Conservation (phyloP, 2,797 vertebrate species). For the Mycteria americana region DNA sequence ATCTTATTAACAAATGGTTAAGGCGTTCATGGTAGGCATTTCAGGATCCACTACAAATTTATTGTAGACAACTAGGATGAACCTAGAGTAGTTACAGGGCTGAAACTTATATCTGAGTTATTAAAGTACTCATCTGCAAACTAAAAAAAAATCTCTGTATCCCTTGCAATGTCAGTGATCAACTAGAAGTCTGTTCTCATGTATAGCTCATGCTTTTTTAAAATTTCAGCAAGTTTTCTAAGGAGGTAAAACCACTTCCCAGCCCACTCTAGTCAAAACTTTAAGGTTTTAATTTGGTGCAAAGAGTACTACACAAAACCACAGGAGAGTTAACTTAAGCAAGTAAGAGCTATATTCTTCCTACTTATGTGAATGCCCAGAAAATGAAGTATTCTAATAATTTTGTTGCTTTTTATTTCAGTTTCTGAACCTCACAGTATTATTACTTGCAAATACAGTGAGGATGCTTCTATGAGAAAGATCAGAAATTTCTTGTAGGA, state of each 20-base stretch:
- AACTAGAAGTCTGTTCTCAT: background rate
- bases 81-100: background rate
- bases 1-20: background rate
- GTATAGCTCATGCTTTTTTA: background rate
- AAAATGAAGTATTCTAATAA: background rate
- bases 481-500: background rate
- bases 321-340: background rate
- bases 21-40: background rate
- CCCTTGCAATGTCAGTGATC: background rate
- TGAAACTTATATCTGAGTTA: background rate
- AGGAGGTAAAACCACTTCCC: background rate
- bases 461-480: background rate
- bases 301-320: background rate
- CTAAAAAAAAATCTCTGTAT: background rate
- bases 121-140: background rate
- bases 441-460: background rate
- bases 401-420: background rate
- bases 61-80: background rate
- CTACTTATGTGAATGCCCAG: background rate
- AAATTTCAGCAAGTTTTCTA: background rate
- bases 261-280: background rate
- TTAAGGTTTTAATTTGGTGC: background rate
- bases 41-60: background rate
- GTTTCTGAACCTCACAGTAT: background rate
- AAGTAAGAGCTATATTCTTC: background rate